Evolutionary conservation across 2,888 invertebrate species (phyloP).

Genomic region (Eristalinus aeneus): DNA sequence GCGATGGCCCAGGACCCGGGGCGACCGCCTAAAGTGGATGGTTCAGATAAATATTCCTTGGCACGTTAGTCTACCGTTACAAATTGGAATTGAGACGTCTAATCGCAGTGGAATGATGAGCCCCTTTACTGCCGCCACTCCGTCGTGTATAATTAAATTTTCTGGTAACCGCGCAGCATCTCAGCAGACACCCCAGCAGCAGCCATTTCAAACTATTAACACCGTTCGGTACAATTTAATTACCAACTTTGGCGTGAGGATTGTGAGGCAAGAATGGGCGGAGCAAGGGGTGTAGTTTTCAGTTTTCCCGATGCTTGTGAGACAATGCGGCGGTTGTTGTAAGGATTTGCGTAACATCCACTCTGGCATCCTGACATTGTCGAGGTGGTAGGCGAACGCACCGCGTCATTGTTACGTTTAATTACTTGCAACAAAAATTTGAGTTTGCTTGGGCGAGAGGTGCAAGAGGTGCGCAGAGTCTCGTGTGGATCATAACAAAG

Average conservation of each 20-base stretch:
- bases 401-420: conserved; percentile 61
- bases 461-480: conserved; percentile 5
- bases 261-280: not conserved
- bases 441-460: conserved; percentile 39
- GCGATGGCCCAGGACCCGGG: conserved; percentile 15
- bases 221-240: conserved; percentile 70
- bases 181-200: conserved; percentile 11
- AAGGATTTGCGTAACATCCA: conserved; percentile 63
- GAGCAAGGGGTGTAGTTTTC: not conserved
- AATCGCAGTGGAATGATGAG: conserved; percentile 43
- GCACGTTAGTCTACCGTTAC: conserved; percentile 69
- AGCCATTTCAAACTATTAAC: conserved; percentile 70
- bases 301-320: not conserved
- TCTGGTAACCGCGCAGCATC: conserved; percentile 49
- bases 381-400: conserved; percentile 40
- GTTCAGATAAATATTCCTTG: conserved; percentile 61
- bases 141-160: conserved; percentile 59
- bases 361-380: conserved; percentile 58
- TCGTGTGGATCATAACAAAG: conserved; percentile 37
- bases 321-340: conserved; percentile 51
- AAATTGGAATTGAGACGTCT: conserved; percentile 70
- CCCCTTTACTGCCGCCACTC: conserved; percentile 2
- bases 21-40: not conserved
- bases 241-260: conserved; percentile 45
- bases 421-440: conserved; percentile 65